Base-by-base conservation (phyloP, 2,888 invertebrate species). In the Habrosyne pyritoides region DNA sequence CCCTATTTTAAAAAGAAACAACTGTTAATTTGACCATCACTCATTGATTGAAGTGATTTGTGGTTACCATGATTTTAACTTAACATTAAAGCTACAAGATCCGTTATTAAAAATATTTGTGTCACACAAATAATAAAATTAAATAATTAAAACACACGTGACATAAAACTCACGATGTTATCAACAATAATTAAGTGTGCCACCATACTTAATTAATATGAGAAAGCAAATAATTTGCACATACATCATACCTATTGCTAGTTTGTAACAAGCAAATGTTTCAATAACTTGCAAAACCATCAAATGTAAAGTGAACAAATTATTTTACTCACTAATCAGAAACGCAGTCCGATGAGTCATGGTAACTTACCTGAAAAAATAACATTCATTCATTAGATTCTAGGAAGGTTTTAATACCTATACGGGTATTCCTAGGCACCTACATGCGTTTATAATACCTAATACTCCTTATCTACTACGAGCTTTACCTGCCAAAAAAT, bases 361-460 rank as follows among this genome's bases (percentile, higher is more conserved):
- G 53, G 48, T 49, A 46, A 54, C 80, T 79, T 79, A 79, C 79
- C 77, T 79, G 77, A 48, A 66, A 70, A 73, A 69, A 54, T 61
- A 63, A 65, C 65, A 56, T 55, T 52, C 60, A 52, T 56, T 64
- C 59, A 63, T 64, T 56, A 64, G 57, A 57, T 57, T 46, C 24
- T 42, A 18, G 6, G 42, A 42, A 42, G 7, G 8, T 12, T 18
- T 7, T 4, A 18, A 14, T 18, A 18, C n/a, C 6, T 18, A 18
- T 12, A 28, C 1, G 26, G 5, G 30, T 30, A 5, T 2, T 12
- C 12, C 30, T 30, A 30, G 12, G 30, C n/a, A n/a, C n/a, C n/a
- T n/a, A n/a, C n/a, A n/a, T n/a, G n/a, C n/a, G n/a, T n/a, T n/a
- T n/a, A n/a, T n/a, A n/a, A n/a, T n/a, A n/a, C n/a, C n/a, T n/a